phyloP scores from a whole-genome alignment of 2,888 invertebrate species.

The Metopia argyrocephala region DNA sequence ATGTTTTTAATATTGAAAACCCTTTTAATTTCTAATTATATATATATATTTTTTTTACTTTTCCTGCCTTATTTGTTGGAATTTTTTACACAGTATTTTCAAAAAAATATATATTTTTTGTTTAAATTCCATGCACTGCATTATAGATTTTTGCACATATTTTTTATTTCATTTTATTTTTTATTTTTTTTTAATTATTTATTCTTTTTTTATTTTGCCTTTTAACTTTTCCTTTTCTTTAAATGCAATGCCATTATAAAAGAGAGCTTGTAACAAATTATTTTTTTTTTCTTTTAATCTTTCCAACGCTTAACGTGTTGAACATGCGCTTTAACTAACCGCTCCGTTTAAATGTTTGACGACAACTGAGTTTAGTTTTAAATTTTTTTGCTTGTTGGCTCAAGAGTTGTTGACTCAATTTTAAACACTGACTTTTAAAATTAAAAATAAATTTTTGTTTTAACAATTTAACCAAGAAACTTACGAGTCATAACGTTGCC shows the following conservation, averaged over 20 bases:
- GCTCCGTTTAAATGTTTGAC: constrained; percentile 51
- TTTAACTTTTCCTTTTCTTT: constrained; percentile 46
- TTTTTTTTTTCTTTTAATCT: too few relatives aligned
- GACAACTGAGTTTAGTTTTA: constrained; percentile 51
- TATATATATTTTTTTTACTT: constrained; percentile 54
- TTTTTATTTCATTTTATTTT: neutral
- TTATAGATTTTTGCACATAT: constrained; percentile 38
- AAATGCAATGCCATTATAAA: constrained; percentile 33
- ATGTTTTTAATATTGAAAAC: neutral
- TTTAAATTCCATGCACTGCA: constrained; percentile 22
- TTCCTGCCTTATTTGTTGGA: constrained; percentile 22
- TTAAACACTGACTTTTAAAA: constrained; percentile 32
- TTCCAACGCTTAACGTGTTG: neutral
- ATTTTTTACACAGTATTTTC: constrained; percentile 46
- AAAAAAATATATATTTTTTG: constrained; percentile 26
- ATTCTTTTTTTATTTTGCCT: constrained; percentile 16
- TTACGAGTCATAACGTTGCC: constrained; percentile 7
- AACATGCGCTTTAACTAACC: constrained; percentile 50
- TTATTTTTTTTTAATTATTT: constrained; percentile 53
- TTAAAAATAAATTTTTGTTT: neutral
- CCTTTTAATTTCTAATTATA: constrained; percentile 23
- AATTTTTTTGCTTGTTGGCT: constrained; percentile 16
- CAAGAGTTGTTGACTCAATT: constrained; percentile 35
- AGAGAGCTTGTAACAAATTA: neutral
- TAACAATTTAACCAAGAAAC: neutral